Percentiles rank a stretch among this genome's conserved stretches.
Conservation (phyloP, 2,888 invertebrate genomes). For the Scrobipalpa atriplicella region DNA sequence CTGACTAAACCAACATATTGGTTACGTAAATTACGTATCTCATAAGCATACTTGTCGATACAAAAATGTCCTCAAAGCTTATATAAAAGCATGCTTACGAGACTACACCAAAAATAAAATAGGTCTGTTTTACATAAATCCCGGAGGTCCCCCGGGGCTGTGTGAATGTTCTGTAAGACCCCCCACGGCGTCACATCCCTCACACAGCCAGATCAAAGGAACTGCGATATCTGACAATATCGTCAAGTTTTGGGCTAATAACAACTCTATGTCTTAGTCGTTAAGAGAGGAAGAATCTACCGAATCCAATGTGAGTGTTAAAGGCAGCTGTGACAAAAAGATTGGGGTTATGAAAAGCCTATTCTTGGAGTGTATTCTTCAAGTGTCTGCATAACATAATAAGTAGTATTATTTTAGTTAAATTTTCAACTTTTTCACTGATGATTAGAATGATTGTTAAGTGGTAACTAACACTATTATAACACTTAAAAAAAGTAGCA, state of each 20-base stretch:
- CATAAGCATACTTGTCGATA: neutral
- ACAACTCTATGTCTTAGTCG: constrained; percentile 8
- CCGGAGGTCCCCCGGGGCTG: constrained; percentile 12
- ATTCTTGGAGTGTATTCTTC: neutral
- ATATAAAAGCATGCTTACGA: constrained; percentile 17
- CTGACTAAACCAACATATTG: too few species aligned
- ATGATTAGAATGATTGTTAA: too few species aligned
- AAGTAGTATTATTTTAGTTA: too few species aligned
- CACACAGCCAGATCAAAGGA: constrained; percentile 21
- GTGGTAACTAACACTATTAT: too few species aligned
- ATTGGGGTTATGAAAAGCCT: constrained; percentile 6
- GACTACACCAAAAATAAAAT: constrained; percentile 20
- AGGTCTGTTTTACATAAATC: constrained; percentile 13
- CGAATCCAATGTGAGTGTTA: neutral
- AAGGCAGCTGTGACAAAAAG: constrained; percentile 5
- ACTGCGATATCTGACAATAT: constrained; percentile 2
- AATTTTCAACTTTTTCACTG: too few species aligned
- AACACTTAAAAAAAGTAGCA: too few species aligned
- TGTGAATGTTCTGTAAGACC: constrained; percentile 8
- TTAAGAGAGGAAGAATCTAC: neutral
- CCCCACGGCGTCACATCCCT: constrained; percentile 14
- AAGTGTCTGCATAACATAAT: too few species aligned
- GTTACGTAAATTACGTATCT: too few species aligned
- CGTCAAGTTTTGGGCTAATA: constrained; percentile 10
- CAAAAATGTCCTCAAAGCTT: neutral